A percentile compares a stretch with the other conserved stretches of the same genome.
Conservation (phyloP, 2,113 vertebrate species). For the Mormyrus iriodes region DNA sequence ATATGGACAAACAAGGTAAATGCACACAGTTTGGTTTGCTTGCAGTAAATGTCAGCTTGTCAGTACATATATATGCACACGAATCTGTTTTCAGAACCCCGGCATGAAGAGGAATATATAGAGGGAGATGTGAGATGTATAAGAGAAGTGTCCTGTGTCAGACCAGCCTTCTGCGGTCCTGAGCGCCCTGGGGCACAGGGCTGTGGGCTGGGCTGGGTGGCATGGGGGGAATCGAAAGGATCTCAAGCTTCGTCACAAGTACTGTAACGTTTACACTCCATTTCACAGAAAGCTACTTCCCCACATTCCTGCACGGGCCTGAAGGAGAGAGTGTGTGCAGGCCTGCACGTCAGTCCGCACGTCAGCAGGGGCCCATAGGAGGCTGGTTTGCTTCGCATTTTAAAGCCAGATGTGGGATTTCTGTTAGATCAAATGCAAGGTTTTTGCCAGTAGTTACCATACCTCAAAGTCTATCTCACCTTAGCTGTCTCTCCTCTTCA, state of each 20-base stretch:
- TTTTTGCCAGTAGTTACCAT: neutral
- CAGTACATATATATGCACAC: neutral
- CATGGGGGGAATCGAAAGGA: neutral
- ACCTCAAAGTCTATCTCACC: too few species aligned
- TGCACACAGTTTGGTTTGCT: neutral
- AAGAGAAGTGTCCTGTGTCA: neutral
- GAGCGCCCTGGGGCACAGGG: neutral
- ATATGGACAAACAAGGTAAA: neutral
- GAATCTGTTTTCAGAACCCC: neutral
- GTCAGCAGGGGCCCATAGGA: neutral
- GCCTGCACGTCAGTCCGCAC: neutral
- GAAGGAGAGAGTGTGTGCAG: neutral
- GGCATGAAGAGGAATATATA: neutral
- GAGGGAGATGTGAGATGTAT: neutral
- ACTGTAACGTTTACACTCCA: conserved; percentile 6
- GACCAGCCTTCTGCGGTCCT: neutral
- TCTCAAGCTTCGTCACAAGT: neutral
- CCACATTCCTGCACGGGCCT: neutral
- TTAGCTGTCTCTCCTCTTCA: neutral
- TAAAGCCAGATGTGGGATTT: neutral
- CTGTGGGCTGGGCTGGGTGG: neutral
- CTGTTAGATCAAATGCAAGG: neutral
- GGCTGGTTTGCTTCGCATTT: neutral
- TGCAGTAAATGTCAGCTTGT: neutral
- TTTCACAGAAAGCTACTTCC: neutral